A percentile compares a stretch with the other conserved stretches of the same genome.
Conservation (phyloP, 2,888 invertebrate species). For the Cyclophora albipunctata region DNA sequence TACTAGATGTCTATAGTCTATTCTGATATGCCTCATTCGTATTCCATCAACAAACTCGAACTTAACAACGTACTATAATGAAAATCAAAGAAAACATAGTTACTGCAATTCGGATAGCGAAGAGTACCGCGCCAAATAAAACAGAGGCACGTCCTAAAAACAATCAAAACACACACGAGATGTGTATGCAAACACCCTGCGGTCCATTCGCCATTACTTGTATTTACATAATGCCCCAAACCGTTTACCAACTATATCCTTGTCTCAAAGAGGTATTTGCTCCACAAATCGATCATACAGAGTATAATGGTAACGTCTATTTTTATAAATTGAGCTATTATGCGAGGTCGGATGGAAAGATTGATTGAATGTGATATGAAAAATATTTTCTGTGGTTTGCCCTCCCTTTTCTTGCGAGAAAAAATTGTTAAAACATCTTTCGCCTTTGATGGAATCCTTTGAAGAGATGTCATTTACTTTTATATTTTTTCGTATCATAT, state of each 20-base stretch:
- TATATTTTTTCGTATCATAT: background rate
- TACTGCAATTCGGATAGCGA: background rate
- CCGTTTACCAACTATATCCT: constrained; percentile 17
- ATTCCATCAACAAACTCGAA: no score
- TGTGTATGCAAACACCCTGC: constrained; percentile 18
- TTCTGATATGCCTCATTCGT: no score
- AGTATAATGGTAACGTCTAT: constrained; percentile 8
- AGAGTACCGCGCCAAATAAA: constrained; percentile 7
- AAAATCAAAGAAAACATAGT: no score
- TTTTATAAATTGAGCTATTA: constrained; percentile 22
- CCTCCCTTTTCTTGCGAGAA: constrained; percentile 9
- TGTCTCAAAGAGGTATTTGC: constrained; percentile 16
- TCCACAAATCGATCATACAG: constrained; percentile 16
- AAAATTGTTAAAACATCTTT: constrained; percentile 7
- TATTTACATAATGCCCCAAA: constrained; percentile 19
- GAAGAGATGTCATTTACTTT: background rate
- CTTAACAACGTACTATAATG: no score
- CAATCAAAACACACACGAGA: constrained; percentile 20
- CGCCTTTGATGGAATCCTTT: constrained; percentile 8
- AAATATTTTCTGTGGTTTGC: constrained; percentile 14
- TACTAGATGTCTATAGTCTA: no score
- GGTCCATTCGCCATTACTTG: constrained; percentile 16
- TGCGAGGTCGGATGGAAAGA: constrained; percentile 16
- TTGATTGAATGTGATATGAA: constrained; percentile 23
- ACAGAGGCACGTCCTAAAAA: constrained; percentile 17